phyloP scores from a whole-genome alignment of 2,113 vertebrate species.

The Peromyscus leucopus region DNA sequence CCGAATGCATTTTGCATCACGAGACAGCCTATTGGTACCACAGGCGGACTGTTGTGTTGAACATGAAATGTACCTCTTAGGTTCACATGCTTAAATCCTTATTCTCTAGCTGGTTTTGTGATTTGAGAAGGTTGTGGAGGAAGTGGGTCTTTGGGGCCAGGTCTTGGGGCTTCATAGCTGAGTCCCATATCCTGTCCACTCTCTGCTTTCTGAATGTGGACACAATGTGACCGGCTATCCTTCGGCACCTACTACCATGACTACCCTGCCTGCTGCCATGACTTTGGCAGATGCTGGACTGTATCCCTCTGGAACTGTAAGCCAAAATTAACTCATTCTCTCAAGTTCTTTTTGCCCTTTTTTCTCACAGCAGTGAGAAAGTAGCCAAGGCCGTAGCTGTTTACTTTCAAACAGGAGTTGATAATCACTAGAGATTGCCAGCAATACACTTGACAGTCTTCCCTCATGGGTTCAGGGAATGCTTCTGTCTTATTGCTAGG shows the following conservation, averaged over 20 bases:
- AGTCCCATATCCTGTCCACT: not conserved
- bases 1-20: not conserved
- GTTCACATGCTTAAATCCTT: not conserved
- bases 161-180: not conserved
- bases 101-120: not conserved
- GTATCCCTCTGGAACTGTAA: not conserved
- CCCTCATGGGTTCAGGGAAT: not conserved
- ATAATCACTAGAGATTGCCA: not conserved
- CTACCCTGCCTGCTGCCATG: not conserved
- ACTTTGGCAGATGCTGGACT: not conserved
- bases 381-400: not conserved
- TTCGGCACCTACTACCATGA: not conserved
- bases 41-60: not conserved
- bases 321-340: not conserved
- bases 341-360: not conserved
- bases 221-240: not conserved
- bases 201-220: not conserved
- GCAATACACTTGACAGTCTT: not conserved
- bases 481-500: not conserved
- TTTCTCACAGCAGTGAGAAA: not conserved
- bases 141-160: not conserved
- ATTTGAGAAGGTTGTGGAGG: not conserved
- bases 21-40: not conserved
- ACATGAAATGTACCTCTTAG: not conserved
- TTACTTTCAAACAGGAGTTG: not conserved